Evolutionary conservation across 2,113 vertebrate species (phyloP), one percentile per base, ranked within the genome.

Genomic region (Corythornis cristatus): DNA sequence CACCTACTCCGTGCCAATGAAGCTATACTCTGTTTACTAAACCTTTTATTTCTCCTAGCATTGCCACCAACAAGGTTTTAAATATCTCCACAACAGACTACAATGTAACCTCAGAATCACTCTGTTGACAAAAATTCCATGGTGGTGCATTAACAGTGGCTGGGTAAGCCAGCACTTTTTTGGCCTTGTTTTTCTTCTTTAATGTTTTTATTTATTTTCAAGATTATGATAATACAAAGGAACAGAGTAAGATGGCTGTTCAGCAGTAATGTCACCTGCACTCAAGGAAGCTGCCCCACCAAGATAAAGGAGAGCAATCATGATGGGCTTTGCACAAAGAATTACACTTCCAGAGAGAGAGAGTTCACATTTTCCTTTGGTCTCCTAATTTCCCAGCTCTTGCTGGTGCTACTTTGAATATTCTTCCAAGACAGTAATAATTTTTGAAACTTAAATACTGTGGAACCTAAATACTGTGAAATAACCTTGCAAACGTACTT

Each of bases 21-120:
- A 95, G 70, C 72, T 74, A 77, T 54, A 81, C 48, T 80, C 54
- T 53, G 35, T 90, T 93, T 93, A 87, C 58, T 66, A 92, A 95
- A 86, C 46, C 72, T 60, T 73, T 83, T 71, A 50, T 43, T 89
- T 90, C 95, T 88, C 37, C 45, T 58, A 86, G 73, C 35, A 64
- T 83, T 77, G 67, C 83, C 86, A 85, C 82, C 4, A 0, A 76
- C 1, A 0, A 53, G 80, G 86, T 88, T 93, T 90, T 85, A 88
- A 91, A 71, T 76, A 80, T 82, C 91, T 79, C 82, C 86, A 58
- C 80, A 79, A 86, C 0, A 0, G 54, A 72, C 73, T 93, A 70
- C 86, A 93, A 8, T 0, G 1, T 79, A 86, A 93, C 88, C 70
- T 83, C 86, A 88, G 73, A 90, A 94, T 68, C 73, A 66, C 54